Evolutionary conservation across 2,113 vertebrate genomes (phyloP), one percentile per base, ranked within the genome.

Genomic region (Anser brachyrhynchus): DNA sequence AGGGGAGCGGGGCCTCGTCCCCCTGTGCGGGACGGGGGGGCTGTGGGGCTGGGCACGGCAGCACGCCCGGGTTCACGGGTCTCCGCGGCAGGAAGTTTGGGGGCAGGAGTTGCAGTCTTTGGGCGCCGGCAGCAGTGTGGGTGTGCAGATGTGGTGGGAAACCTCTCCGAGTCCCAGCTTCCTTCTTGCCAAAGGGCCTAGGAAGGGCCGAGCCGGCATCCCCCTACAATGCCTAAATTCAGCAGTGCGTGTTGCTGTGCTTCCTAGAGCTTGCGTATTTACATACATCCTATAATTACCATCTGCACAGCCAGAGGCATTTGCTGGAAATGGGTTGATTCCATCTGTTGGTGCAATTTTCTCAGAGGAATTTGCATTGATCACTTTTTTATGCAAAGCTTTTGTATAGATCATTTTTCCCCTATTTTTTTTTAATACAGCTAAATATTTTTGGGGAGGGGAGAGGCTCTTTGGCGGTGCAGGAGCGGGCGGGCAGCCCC

Each of bases 281-380:
- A 98, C 98, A 98, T 97, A 98, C 98, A 98, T 98, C 95, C 98
- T 97, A 97, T 98, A 98, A 98, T 98, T 98, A 98, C 98, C 98
- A 98, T 98, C 98, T 98, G 98, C 98, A 98, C 98, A 98, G 98
- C 98, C 98, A 98, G 98, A 96, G 98, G 98, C 98, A 92, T 97
- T 98, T 97, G 97, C 97, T 98, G 97, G 97, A 97, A 98, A 98
- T 98, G 97, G 98, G 97, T 96, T 98, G 97, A 96, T 98, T 98
- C 98, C 98, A 98, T 98, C 98, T 98, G 98, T 97, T 98, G 98
- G 98, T 98, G 97, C 97, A 97, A 98, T 98, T 98, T 98, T 97
- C 98, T 98, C 97, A 18, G 97, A 98, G 97, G 97, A 97, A 98
- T 98, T 98, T 98, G 97, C 97, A 98, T 98, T 98, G 98, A 98